These are phyloP conservation scores for Odontamblyopus lacepedii DNA, from an alignment of 2,797 vertebrate species.

Conservation along the genomic window DNA sequence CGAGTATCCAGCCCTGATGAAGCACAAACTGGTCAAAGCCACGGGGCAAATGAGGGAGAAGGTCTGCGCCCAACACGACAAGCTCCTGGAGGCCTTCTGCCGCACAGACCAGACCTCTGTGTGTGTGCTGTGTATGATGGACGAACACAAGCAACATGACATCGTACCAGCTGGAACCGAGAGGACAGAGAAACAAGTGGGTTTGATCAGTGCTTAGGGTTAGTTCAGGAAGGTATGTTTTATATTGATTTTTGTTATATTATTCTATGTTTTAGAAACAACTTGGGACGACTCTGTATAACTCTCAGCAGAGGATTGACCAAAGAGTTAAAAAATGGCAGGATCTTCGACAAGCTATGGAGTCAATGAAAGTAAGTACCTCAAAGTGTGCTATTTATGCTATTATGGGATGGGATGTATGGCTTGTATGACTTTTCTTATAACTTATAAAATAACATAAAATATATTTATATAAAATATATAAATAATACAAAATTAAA, in stretches of 20 bases:
- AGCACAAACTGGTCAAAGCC: conserved; percentile 87
- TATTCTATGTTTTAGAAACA: conserved; percentile 68
- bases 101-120: conserved; percentile 81
- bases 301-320: conserved; percentile 80
- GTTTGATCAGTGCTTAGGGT: conserved; percentile 17
- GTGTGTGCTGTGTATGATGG: conserved; percentile 89
- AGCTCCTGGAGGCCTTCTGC: conserved; percentile 91
- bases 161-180: conserved; percentile 79
- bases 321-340: conserved; percentile 80
- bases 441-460: too few species aligned
- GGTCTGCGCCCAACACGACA: conserved; percentile 86
- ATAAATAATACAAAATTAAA: too few species aligned
- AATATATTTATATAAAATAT: too few species aligned
- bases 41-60: conserved; percentile 84
- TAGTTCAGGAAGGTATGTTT: neutral
- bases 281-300: conserved; percentile 70
- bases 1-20: conserved; percentile 87
- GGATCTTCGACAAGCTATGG: conserved; percentile 75
- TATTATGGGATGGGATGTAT: too few species aligned
- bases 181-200: conserved; percentile 85
- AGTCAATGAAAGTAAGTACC: conserved; percentile 70
- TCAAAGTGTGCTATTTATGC: neutral
- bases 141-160: conserved; percentile 86
- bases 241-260: neutral
- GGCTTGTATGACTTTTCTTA: too few species aligned